Evolutionary conservation across 2,888 invertebrate genomes (phyloP).

Genomic region (Corbicula japonica): DNA sequence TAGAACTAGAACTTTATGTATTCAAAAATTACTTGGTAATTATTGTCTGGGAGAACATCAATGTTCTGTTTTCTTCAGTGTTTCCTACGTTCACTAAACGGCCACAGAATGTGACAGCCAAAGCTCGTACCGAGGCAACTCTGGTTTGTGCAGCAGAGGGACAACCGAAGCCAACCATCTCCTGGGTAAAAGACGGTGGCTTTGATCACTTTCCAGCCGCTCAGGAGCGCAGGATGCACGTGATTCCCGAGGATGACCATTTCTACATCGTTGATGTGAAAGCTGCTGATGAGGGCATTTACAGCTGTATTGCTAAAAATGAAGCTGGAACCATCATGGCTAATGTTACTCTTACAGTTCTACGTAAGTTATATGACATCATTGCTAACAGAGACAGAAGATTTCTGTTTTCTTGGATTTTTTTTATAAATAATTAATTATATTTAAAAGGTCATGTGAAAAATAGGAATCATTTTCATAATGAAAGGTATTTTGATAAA

Average conservation of each 20-base stretch:
- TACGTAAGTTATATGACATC: constrained; percentile 85
- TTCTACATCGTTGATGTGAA: constrained; percentile 97
- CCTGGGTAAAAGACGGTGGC: constrained; percentile 87
- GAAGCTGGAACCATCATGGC: constrained; percentile 94
- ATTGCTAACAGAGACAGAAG: too few relatives aligned
- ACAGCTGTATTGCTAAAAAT: constrained; percentile 97
- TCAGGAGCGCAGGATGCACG: constrained; percentile 95
- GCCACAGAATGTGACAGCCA: constrained; percentile 94
- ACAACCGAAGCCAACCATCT: constrained; percentile 91
- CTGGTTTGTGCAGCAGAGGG: constrained; percentile 97
- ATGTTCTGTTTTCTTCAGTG: constrained; percentile 88
- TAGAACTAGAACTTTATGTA: neutral
- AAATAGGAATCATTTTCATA: too few relatives aligned
- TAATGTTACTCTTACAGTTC: constrained; percentile 94
- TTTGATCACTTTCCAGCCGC: constrained; percentile 93
- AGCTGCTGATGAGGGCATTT: constrained; percentile 95
- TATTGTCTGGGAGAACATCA: neutral
- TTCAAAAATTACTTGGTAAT: neutral
- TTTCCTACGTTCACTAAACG: constrained; percentile 95
- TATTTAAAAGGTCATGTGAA: too few relatives aligned
- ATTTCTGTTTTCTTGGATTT: too few relatives aligned
- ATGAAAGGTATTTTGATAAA: too few relatives aligned
- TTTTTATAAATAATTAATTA: too few relatives aligned
- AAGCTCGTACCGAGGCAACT: constrained; percentile 94
- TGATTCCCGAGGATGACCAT: constrained; percentile 95